phyloP scores from a whole-genome alignment of 1,140 invertebrate species.

The Drosophila dunni region DNA sequence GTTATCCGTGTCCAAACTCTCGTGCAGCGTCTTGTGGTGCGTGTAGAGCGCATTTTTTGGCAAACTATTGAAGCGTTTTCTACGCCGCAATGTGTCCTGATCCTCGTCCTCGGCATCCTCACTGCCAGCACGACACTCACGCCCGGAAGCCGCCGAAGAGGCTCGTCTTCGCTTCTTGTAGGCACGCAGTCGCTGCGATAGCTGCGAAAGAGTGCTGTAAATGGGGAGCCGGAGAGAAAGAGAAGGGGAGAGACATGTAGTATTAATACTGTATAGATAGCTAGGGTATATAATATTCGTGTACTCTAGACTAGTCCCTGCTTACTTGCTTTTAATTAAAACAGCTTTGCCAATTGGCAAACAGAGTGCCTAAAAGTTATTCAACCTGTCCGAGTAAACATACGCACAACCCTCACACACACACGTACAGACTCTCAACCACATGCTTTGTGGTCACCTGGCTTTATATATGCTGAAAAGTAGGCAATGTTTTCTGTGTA shows the following conservation, averaged over 20 bases:
- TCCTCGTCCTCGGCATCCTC: slow-evolving; percentile 63
- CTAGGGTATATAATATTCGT: too few species aligned
- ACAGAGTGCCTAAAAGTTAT: slow-evolving; percentile 39
- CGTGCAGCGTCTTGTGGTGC: slow-evolving; percentile 60
- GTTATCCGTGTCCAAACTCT: slow-evolving; percentile 57
- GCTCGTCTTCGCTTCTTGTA: slow-evolving; percentile 70
- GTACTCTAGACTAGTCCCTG: too few species aligned
- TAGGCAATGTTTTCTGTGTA: slow-evolving; percentile 55
- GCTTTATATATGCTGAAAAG: slow-evolving; percentile 37
- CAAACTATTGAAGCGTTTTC: slow-evolving; percentile 76
- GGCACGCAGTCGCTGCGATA: slow-evolving; percentile 58
- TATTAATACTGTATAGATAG: neutral
- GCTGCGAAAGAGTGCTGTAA: slow-evolving; percentile 60
- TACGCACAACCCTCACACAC: slow-evolving; percentile 27
- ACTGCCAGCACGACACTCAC: slow-evolving; percentile 45
- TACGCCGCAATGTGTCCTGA: slow-evolving; percentile 50
- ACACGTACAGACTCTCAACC: slow-evolving; percentile 15
- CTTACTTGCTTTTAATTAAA: slow-evolving; percentile 65
- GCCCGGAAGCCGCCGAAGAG: slow-evolving; percentile 60
- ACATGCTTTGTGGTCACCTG: slow-evolving; percentile 67
- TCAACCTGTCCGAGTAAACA: slow-evolving; percentile 31
- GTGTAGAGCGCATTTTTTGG: slow-evolving; percentile 72
- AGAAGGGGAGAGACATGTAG: neutral
- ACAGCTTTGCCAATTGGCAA: slow-evolving; percentile 65
- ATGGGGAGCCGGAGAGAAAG: neutral